phyloP scores from a whole-genome alignment of 2,888 invertebrate genomes.

The Drosophila cracens region DNA sequence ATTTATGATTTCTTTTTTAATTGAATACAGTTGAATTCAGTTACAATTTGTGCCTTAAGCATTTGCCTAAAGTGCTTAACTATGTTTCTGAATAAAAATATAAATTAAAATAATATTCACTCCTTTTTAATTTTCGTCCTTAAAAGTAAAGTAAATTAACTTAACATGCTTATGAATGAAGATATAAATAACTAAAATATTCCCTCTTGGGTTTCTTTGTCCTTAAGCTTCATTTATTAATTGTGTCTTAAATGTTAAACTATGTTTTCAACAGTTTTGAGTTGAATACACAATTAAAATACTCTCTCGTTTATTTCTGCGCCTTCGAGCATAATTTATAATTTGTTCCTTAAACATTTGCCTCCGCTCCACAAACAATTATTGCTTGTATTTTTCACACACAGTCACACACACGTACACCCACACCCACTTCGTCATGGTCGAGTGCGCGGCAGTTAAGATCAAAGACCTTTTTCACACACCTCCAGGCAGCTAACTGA shows the following conservation, averaged over 20 bases:
- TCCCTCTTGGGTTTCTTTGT: too few relatives aligned
- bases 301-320: too few relatives aligned
- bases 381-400: conserved; percentile 1
- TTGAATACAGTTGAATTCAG: neutral
- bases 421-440: neutral
- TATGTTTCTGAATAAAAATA: neutral
- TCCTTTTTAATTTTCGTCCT: too few relatives aligned
- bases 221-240: too few relatives aligned
- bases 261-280: neutral
- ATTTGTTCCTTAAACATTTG: neutral
- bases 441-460: conserved; percentile 31
- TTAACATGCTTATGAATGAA: too few relatives aligned
- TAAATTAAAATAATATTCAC: accelerated
- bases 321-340: neutral
- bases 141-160: too few relatives aligned
- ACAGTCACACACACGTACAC: neutral
- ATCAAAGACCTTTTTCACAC: conserved; percentile 46
- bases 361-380: conserved; percentile 2
- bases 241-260: neutral
- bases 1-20: neutral
- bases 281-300: neutral
- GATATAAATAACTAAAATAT: too few relatives aligned
- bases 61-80: neutral
- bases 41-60: neutral
- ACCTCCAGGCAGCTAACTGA: conserved; percentile 50